Evolutionary conservation across 2,797 vertebrate species (phyloP), one percentile per base, ranked within the genome.

Genomic region (Ctenochaetus hawaiiensis): DNA sequence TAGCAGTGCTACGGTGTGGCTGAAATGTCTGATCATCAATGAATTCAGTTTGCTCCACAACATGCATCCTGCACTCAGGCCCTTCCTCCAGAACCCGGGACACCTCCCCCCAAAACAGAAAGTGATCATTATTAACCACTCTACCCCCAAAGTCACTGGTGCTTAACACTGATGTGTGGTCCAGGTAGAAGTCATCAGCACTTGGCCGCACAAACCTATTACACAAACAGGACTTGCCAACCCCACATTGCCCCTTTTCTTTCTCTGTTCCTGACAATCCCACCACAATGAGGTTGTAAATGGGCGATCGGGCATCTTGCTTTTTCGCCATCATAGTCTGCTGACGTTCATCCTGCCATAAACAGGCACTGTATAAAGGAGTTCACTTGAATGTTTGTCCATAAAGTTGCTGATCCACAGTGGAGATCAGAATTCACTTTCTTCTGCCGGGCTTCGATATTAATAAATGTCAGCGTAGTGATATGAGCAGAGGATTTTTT

Each of bases 1-100:
- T 91, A 17, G 98, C 98, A 1, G 98, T 99, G 96, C 97, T 99
- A 82, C 98, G 97, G 84, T 99, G 98, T 0, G 98, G 98, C 61
- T 99, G 98, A 86, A 99, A 99, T 26, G 98, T 99, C 89, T 99
- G 98, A 82, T 99, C 98, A 43, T 99, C 98, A 0, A 99, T 99
- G 80, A 99, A 99, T 82, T 99, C 98, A 0, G 98, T 99, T 95
- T 99, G 98, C 63, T 99, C 98, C 94, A 99, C 98, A 8, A 99
- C 95, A 68, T 99, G 97, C 90, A 97, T 94, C 30, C 94, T 93
- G 87, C 96, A 98, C 52, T 99, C 98, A 0, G 94, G 93, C 5
- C 97, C 97, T 70, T 99, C 98, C 91, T 99, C 98, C 93, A 97
- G 81, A 5, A 96, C 76, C 17, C 97, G 95, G 2, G 87, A 86